Conservation (phyloP, 2,888 invertebrate species). For the Achlya flavicornis region DNA sequence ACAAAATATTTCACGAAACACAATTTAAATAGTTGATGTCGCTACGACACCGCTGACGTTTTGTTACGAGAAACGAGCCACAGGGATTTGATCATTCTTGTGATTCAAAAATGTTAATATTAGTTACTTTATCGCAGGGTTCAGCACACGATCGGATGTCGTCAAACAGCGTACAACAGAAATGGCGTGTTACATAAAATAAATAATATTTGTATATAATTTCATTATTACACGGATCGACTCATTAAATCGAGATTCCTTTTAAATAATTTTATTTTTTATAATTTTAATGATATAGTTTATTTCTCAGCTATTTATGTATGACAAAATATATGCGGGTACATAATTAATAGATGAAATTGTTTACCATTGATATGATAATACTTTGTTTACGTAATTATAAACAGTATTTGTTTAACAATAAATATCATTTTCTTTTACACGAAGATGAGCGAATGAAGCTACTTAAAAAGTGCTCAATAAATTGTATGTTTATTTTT, state of each 20-base stretch:
- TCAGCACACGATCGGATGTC: constrained; percentile 39
- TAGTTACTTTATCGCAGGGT: constrained; percentile 44
- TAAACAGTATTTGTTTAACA: not conserved
- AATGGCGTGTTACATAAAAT: constrained; percentile 59
- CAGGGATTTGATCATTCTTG: too few species aligned
- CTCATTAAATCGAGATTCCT: constrained; percentile 37
- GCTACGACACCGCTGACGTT: too few species aligned
- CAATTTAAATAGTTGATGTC: too few species aligned
- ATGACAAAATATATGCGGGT: constrained; percentile 27
- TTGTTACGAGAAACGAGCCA: too few species aligned
- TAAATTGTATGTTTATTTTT: not conserved
- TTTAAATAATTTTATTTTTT: constrained; percentile 39
- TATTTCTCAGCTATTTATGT: constrained; percentile 32
- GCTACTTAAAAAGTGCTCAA: constrained; percentile 11
- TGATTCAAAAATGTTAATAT: too few species aligned
- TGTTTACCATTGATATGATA: constrained; percentile 27
- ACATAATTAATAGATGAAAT: constrained; percentile 18
- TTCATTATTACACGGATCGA: constrained; percentile 34
- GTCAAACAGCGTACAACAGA: constrained; percentile 33
- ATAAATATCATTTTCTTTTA: not conserved
- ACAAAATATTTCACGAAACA: too few species aligned
- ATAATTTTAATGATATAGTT: constrained; percentile 19
- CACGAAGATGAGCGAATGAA: not conserved
- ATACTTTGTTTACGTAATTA: constrained; percentile 12
- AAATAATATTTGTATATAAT: constrained; percentile 58